Conservation (phyloP, 2,888 invertebrate species). For the Acleris laterana region DNA sequence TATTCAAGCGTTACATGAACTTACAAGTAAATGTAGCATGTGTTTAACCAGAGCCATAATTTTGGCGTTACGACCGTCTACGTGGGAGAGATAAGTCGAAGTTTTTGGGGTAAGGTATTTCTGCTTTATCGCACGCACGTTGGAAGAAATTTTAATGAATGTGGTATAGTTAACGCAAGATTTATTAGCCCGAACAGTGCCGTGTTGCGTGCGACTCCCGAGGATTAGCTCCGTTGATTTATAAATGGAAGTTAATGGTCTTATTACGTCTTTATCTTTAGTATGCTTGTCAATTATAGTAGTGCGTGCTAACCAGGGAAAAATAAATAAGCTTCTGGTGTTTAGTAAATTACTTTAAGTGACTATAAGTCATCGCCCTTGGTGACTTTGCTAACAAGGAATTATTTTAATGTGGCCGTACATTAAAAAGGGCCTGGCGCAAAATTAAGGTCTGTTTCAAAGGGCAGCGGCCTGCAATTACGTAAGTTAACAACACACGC, state of each 20-base stretch:
- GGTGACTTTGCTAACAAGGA: slow-evolving; percentile 8
- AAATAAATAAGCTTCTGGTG: slow-evolving; percentile 7
- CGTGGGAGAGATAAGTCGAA: slow-evolving; percentile 82
- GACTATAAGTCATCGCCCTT: slow-evolving; percentile 18
- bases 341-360: slow-evolving; percentile 36
- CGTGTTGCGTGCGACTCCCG: slow-evolving; percentile 48
- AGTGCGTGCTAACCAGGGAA: slow-evolving; percentile 22
- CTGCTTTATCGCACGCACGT: slow-evolving; percentile 79
- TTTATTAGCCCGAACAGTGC: slow-evolving; percentile 54
- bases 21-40: slow-evolving; percentile 82
- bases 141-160: slow-evolving; percentile 79
- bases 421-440: too few species aligned
- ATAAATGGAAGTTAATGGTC: slow-evolving; percentile 58
- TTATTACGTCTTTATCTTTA: slow-evolving; percentile 60
- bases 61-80: slow-evolving; percentile 78
- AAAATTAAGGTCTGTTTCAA: too few species aligned
- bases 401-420: slow-evolving; percentile 5
- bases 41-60: slow-evolving; percentile 81
- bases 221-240: slow-evolving; percentile 55
- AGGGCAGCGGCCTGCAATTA: neutral
- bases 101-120: slow-evolving; percentile 73
- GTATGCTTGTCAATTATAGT: slow-evolving; percentile 41
- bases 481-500: neutral
- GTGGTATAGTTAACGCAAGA: slow-evolving; percentile 65
- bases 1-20: slow-evolving; percentile 77